These are phyloP conservation scores for Drosophila orena DNA, from an alignment of 1,140 invertebrate species.

Conservation along the genomic window DNA sequence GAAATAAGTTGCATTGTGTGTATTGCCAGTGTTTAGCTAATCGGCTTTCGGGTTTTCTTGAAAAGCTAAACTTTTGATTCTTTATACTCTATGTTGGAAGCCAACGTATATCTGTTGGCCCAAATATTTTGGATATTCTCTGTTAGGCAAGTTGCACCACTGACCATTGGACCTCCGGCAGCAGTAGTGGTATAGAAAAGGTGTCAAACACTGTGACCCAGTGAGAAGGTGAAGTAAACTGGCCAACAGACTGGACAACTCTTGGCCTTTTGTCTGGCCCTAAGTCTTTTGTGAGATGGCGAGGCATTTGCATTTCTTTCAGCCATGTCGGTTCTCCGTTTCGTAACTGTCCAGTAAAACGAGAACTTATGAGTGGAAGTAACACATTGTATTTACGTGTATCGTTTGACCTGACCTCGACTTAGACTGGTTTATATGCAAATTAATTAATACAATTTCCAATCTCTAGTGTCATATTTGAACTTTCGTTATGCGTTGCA, in stretches of 20 bases:
- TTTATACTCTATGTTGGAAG: neutral
- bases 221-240: conserved; percentile 30
- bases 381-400: conserved; percentile 4
- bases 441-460: conserved; percentile 51
- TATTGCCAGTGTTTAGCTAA: neutral
- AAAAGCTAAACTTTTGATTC: neutral
- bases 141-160: conserved; percentile 9
- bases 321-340: conserved; percentile 10
- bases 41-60: neutral
- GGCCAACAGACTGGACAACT: conserved; percentile 28
- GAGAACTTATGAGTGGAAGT: conserved; percentile 34
- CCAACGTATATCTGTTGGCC: neutral
- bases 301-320: conserved; percentile 49
- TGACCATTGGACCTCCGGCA: conserved; percentile 2
- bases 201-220: conserved; percentile 48
- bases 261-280: conserved; percentile 33
- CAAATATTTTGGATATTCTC: conserved; percentile 4
- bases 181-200: conserved; percentile 17
- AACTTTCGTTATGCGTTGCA: conserved; percentile 39
- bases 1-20: neutral
- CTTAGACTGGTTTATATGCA: conserved; percentile 49
- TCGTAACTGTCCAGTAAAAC: conserved; percentile 16
- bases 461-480: conserved; percentile 47
- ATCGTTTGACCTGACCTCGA: conserved; percentile 29
- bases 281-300: conserved; percentile 34